Base-by-base conservation (phyloP, 2,888 invertebrate species). In the Desoria tigrina region DNA sequence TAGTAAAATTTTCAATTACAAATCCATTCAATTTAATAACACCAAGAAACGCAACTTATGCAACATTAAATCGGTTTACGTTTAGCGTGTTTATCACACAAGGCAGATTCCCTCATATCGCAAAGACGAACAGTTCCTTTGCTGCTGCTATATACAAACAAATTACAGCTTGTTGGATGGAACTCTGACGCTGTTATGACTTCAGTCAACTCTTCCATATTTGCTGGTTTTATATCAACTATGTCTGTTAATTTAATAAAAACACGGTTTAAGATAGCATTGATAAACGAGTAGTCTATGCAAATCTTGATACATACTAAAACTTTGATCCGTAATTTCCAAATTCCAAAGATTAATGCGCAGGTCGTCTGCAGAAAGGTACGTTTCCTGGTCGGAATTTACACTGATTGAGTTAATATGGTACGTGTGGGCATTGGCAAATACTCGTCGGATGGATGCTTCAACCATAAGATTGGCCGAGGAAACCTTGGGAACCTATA, bases 351-450 rank as follows among this genome's bases (percentile, higher is more conserved):
- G 86, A 84, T 99, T 99, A 81, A 99, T 96, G 80, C 99, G 88
- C 70, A 99, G 88, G 83, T 99, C 99, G 84, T 99, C 99, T 72
- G 99, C 99, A 57, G 98, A 98, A 78, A 99, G 86, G 83, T 97
- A 99, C 65, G 99, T 99, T 84, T 98, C 98, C 84, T 97, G 97
- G 83, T 99, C 99, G 76, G 96, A 97, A 84, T 99, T 99, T 78
- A 99, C 91, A 78, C 96, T 96, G 84, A 99, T 98, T 79, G 97
- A 97, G 86, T 99, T 99, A 83, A 99, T 99, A 85, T 99, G 99
- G 84, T 99, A 99, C 67, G 99, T 98, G 86, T 99, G 99, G 78
- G 99, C 99, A 86, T 99, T 99, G 78, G 98, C 96, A 83, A 98
- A 99, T 83, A 99, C 97, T 82, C 98, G 87, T 77, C 98, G 86